Conservation (phyloP, 1,140 invertebrate species). For the Nasonia giraulti region DNA sequence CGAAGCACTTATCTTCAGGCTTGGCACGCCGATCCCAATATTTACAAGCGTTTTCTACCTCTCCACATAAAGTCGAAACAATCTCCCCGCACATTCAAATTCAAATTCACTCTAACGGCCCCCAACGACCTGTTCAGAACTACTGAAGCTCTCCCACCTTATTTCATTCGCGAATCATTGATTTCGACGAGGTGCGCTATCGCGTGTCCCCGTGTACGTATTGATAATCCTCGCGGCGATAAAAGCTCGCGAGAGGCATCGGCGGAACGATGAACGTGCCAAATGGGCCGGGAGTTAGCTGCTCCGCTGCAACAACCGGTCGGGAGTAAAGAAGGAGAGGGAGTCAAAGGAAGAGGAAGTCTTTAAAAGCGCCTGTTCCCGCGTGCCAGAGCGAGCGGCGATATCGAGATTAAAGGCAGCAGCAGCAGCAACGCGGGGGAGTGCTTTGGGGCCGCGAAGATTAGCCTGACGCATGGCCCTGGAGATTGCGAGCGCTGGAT, state of each 20-base stretch:
- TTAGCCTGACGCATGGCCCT: conserved; percentile 66
- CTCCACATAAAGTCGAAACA: no score
- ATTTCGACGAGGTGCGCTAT: neutral
- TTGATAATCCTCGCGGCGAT: neutral
- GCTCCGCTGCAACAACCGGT: neutral
- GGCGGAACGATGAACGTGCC: neutral
- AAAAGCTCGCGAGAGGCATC: conserved; percentile 13
- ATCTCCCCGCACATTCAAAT: neutral
- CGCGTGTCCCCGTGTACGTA: conserved; percentile 8
- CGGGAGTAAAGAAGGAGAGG: neutral
- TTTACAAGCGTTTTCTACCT: neutral
- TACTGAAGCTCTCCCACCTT: neutral
- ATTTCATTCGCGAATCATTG: conserved; percentile 37
- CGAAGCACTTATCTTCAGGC: neutral
- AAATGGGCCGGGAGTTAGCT: neutral
- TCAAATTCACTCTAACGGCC: neutral
- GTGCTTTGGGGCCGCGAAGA: conserved; percentile 60
- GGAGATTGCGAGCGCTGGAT: conserved; percentile 57
- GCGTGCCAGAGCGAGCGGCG: neutral
- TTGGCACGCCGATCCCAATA: neutral
- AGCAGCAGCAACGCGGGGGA: conserved; percentile 30
- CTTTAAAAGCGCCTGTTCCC: conserved; percentile 35
- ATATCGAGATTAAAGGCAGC: conserved; percentile 60
- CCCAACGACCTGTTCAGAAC: neutral
- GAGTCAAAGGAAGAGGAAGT: no score